Evolutionary conservation across 1,140 invertebrate species (phyloP), one percentile per base, ranked within the genome.

Genomic region (Papilio dardanus): DNA sequence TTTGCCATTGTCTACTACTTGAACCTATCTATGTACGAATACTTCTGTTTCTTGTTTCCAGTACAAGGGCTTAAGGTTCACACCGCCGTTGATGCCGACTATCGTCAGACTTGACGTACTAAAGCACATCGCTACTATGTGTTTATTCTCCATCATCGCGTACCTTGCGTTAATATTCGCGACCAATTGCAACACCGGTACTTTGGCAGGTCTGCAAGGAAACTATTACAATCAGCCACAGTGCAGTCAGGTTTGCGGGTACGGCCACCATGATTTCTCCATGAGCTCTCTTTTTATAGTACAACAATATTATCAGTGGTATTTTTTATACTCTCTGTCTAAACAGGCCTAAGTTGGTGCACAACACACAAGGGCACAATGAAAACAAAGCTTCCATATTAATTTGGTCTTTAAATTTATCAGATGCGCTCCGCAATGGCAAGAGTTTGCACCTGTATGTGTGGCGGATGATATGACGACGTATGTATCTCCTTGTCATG

Each of bases 371-470:
- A 33, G 2, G 7, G 31, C 31, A 6, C 2, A 8, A 8, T 35
- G 33, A 35, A 8, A 35, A 5, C 33, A 1, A 7, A 4, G 10
- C 33, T 0, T 7, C 33, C 33, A 35, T 35, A 35, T 37, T 37
- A 1, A 37, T 37, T 37, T 37, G n/a, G n/a, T n/a, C 50, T 14
- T 54, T 54, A 19, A n/a, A 19, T n/a, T 54, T 54, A 8, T 35
- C 58, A 83, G 81, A 19, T 83, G 81, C 50, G 31, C 75, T 8
- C 73, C 76, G 2, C 46, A 54, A 10, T 79, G 76, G 79, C 62
- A 74, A 7, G 78, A 78, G 10, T 83, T 80, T 30, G 71, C 77
- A 1, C 82, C 82, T 5, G 78, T 83, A 3, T 83, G 82, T n/a
- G 76, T 79, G 21, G 30, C 78, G 71, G 82, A 80, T 1, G 50